A percentile compares a stretch with the other conserved stretches of the same genome.
Conservation (phyloP, 2,113 vertebrate genomes). For the Campylomormyrus numenius region DNA sequence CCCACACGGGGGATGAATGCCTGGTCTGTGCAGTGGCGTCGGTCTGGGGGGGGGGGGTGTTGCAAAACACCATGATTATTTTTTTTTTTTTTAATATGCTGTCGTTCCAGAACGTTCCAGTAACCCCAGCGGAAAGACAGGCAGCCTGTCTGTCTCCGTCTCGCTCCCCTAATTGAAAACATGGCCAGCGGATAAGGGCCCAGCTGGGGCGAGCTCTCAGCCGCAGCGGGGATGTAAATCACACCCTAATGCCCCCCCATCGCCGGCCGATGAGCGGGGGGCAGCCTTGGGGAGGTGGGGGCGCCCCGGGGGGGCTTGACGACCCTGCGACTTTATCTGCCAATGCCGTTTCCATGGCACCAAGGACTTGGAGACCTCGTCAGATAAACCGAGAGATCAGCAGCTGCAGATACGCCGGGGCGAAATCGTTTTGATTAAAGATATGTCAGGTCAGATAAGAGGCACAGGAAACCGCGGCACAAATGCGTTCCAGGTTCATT, state of each 20-base stretch:
- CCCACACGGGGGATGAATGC: constrained; percentile 25
- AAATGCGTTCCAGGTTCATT: not conserved
- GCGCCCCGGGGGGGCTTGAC: not conserved
- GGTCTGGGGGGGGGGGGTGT: not conserved
- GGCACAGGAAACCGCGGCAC: not conserved
- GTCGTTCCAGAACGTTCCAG: constrained; percentile 28
- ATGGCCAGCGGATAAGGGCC: constrained; percentile 26
- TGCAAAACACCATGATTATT: not conserved
- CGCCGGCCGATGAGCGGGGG: not conserved
- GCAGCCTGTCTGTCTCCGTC: constrained; percentile 48
- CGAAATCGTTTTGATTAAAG: not conserved
- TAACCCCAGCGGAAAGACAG: constrained; percentile 21
- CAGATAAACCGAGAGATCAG: constrained; percentile 35
- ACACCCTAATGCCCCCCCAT: not conserved
- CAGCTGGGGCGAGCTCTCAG: constrained; percentile 28
- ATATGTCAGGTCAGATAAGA: not conserved
- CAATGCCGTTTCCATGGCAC: constrained; percentile 39
- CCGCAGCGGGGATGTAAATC: constrained; percentile 19
- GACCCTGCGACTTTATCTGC: constrained; percentile 11
- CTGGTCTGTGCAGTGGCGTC: constrained; percentile 20
- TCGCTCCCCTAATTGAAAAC: constrained; percentile 43
- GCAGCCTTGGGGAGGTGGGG: constrained; percentile 26
- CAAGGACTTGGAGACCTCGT: constrained; percentile 27
- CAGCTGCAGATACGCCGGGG: not conserved
- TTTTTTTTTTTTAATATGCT: constrained; percentile 29